These are phyloP conservation scores for Drosophila borborema DNA, from an alignment of 2,888 invertebrate genomes.

Conservation along the genomic window DNA sequence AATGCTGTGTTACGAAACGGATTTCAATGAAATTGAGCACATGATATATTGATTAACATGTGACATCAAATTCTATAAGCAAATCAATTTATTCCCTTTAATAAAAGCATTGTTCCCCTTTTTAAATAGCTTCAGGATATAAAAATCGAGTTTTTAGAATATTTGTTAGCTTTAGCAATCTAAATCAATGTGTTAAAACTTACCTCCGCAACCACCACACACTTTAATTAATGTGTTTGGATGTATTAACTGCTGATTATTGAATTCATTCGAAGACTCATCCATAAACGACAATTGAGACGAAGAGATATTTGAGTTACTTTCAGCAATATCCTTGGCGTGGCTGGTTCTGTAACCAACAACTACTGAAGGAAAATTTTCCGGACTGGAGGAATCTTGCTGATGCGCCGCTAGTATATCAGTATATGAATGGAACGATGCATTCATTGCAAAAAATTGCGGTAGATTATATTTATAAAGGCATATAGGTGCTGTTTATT, in stretches of 20 bases:
- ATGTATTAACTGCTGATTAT: conserved; percentile 83
- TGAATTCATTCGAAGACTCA: conserved; percentile 83
- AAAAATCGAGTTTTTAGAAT: neutral
- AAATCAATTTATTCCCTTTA: no score
- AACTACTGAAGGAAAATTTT: conserved; percentile 87
- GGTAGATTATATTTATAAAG: conserved; percentile 66
- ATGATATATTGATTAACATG: no score
- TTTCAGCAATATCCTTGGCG: conserved; percentile 82
- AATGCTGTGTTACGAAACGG: no score
- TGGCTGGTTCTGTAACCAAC: conserved; percentile 85
- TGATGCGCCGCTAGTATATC: conserved; percentile 91
- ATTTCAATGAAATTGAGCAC: no score
- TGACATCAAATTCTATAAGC: no score
- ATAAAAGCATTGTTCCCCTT: no score
- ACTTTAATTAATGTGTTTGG: conserved; percentile 88
- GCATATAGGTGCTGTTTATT: conserved; percentile 70
- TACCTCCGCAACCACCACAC: conserved; percentile 95
- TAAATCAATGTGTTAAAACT: conserved; percentile 24
- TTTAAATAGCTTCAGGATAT: neutral
- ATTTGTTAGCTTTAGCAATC: neutral
- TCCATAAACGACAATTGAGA: conserved; percentile 83
- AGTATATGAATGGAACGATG: conserved; percentile 94
- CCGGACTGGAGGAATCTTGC: conserved; percentile 88
- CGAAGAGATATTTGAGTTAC: conserved; percentile 84
- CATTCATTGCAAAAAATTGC: conserved; percentile 91